Base-by-base conservation (phyloP, 2,113 vertebrate genomes). In the Pungitius pungitius region DNA sequence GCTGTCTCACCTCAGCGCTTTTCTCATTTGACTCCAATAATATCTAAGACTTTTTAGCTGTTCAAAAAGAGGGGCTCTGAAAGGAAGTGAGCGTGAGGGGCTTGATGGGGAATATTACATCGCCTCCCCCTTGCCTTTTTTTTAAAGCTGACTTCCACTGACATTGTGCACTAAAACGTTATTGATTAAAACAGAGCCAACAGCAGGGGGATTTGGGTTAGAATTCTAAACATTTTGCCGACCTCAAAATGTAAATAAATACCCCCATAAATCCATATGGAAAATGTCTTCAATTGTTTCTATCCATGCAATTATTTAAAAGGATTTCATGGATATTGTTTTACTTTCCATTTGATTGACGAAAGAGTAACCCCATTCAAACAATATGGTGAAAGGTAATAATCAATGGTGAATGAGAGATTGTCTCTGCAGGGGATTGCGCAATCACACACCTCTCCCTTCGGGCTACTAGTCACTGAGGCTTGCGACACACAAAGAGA, bases 11-110 rank as follows among this genome's bases (percentile, higher is more conserved):
- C 91, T 92, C 91, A 91, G 68, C 77, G 89, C 92, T 91, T 92
- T 92, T 87, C 78, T 92, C 89, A 93, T 93, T 93, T 89, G 69
- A 74, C 77, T 93, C 89, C 88, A 91, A 90, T 92, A 93, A 93
- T 91, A 92, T 80, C 87, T 87, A 86, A 90, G 89, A 88, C 85
- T 91, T 90, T 87, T 91, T 85, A 90, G 88, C 82, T 86, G 81
- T 83, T 91, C 88, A 89, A 85, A 84, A 82, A 79, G 72, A 73
- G 20, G 76, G 65, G 67, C 82, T 63, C 52, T 78, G 87, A 88
- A 89, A 80, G 77, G 78, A 85, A 75, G 76, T 60, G 57, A 60
- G 76, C 6, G 30, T 72, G 75, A 80, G 66, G 73, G 47, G 49
- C 80, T 75, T 76, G 78, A 77, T 43, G 56, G 72, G 49, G 82